Evolutionary conservation across 2,113 vertebrate genomes (phyloP), one percentile per base, ranked within the genome.

Genomic region (Orycteropus afer): DNA sequence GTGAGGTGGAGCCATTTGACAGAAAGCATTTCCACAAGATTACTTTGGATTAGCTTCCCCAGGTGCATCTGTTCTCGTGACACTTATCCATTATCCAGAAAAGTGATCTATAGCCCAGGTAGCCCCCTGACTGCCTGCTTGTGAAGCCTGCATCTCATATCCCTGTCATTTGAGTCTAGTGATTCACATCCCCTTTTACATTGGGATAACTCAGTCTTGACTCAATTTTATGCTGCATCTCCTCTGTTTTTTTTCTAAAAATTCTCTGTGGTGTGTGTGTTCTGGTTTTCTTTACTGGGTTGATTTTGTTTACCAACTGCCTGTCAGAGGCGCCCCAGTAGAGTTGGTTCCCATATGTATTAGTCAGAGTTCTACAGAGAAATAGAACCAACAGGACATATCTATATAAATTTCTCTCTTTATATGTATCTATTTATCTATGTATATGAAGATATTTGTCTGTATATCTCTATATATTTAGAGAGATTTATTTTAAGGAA

Each of bases 111-210:
- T 10, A 86, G 81, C 79, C 23, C 42, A 86, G 53, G 45, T 84
- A n/a, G 45, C 1, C 47, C 45, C 92, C 79, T 82, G 93, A 9
- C 0, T 77, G 79, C 86, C 92, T 77, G 32, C 10, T 59, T 89
- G 42, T 93, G 86, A 93, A 49, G 96, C 92, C 22, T 84, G 27
- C 84, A 94, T 97, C 73, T 63, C 89, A 5, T 9, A 17, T 42
- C 29, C 20, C 88, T 47, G 86, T 88, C 57, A 49, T 45, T 42
- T 14, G 18, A 89, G 47, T 34, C 51, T 27, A 42, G 53, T 65
- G 55, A 89, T 20, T 77, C 47, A 77, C 25, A 37, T 45, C 12
- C 47, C 11, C 47, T 63, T 82, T 80, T 18, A 74, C 17, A 12
- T 15, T 83, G 47, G 17, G 18, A 15, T n/a, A 23, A 5, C n/a